Evolutionary conservation across 1,140 invertebrate species (phyloP), one percentile per base, ranked within the genome.

Genomic region (Pseudomyrmex flavicornis): DNA sequence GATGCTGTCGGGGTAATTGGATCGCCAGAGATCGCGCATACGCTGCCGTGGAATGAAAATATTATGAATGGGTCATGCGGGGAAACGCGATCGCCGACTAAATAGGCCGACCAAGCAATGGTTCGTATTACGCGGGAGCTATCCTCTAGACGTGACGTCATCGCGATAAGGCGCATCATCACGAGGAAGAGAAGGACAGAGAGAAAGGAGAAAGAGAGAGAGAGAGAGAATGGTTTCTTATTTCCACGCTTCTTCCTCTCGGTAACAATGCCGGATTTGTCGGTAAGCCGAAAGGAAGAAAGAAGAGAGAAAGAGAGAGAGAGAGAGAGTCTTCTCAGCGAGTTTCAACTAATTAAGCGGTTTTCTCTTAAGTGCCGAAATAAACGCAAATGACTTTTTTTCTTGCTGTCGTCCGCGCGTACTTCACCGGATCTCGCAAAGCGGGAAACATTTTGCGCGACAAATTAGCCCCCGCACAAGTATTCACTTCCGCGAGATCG

Each of bases 61-160:
- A 82, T 88, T 88, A 88, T 88, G 86, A 88, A 88, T 87, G 85
- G 80, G 22, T 84, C 68, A 65, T 86, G 69, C 66, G 65, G 66
- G 5, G 75, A 88, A 88, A 88, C 69, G 74, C 77, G 82, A 88
- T 87, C 86, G 69, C 54, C n/a, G 12, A 10, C 54, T 87, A 88
- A 88, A 87, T 87, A 84, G 83, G 82, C 82, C 69, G 69, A 54
- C 83, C 75, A 84, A 84, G 70, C 66, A 76, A 59, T 84, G 20
- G 68, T 65, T 88, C 82, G 65, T n/a, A 26, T 87, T 88, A 88
- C 86, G 12, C 58, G 54, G 12, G 72, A 46, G 74, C 3, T 87
- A 80, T 80, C 82, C 83, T 63, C 35, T 35, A 35, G 35, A 50
- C 13, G 17, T 82, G 85, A 85, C 82, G 86, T 88, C 86, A 87